A percentile compares a stretch with the other conserved stretches of the same genome.
These are phyloP conservation scores for Lophius piscatorius DNA, from an alignment of 2,113 vertebrate species.

Conservation along the genomic window DNA sequence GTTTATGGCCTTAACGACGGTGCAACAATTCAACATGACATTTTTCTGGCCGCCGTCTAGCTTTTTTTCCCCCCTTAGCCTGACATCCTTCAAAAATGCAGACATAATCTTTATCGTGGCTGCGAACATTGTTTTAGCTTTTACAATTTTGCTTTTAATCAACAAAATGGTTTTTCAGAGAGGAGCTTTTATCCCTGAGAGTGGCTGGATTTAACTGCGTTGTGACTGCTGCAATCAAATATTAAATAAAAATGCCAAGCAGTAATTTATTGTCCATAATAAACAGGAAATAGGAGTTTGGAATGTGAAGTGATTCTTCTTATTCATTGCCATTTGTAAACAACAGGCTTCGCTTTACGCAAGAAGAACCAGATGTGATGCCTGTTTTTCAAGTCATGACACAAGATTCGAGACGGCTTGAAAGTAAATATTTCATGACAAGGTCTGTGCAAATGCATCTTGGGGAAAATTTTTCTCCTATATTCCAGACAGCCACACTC, in stretches of 20 bases:
- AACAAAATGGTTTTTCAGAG: too few relatives aligned
- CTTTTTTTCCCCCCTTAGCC: neutral
- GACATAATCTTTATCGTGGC: neutral
- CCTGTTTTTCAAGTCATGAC: neutral
- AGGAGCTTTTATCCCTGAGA: too few relatives aligned
- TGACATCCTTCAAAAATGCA: neutral
- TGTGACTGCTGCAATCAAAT: neutral
- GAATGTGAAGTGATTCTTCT: neutral
- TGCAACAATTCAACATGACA: conserved; percentile 9
- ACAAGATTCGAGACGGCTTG: too few relatives aligned
- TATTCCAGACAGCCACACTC: too few relatives aligned
- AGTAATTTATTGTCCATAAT: too few relatives aligned
- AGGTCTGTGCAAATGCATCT: too few relatives aligned
- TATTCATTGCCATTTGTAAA: neutral
- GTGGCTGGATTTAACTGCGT: too few relatives aligned
- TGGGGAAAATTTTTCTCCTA: too few relatives aligned
- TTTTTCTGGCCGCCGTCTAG: conserved; percentile 23
- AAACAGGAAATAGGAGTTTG: conserved; percentile 1
- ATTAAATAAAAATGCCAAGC: too few relatives aligned
- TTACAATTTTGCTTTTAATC: neutral
- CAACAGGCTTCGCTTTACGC: neutral
- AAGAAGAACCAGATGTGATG: neutral
- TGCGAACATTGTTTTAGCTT: neutral
- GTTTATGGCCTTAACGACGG: too few relatives aligned
- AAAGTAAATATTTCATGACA: too few relatives aligned